phyloP scores from a whole-genome alignment of 2,113 vertebrate species.

The Anseranas semipalmata region DNA sequence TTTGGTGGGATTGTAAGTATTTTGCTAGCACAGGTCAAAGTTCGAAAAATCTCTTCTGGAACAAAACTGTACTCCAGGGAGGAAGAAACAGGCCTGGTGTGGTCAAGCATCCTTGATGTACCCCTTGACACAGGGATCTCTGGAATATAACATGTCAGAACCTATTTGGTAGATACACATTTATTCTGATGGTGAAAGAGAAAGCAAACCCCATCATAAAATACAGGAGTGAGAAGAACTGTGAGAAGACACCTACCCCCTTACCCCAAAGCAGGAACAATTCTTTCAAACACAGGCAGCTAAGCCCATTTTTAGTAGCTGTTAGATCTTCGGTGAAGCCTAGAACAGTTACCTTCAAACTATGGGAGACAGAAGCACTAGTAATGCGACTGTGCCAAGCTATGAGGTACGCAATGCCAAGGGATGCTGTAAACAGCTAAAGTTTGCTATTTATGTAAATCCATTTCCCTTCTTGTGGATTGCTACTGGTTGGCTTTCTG shows the following conservation, averaged over 20 bases:
- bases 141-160: conserved; percentile 2
- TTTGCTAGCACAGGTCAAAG: conserved; percentile 72
- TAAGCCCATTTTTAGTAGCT: not conserved
- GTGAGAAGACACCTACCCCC: not conserved
- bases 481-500: not conserved
- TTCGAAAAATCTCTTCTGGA: conserved; percentile 82
- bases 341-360: not conserved
- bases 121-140: conserved; percentile 50
- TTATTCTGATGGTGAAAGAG: not conserved
- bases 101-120: not conserved
- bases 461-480: not conserved
- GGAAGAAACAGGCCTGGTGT: not conserved
- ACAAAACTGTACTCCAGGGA: conserved; percentile 65
- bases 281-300: not conserved
- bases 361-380: not conserved
- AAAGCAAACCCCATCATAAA: not conserved
- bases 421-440: rapidly evolving
- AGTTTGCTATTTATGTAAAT: not conserved
- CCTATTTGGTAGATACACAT: not conserved
- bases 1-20: conserved; percentile 49
- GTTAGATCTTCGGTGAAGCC: not conserved
- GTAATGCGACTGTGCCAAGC: rapidly evolving
- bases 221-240: not conserved
- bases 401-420: not conserved
- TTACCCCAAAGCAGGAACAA: not conserved